Evolutionary conservation across 2,113 vertebrate species (phyloP).

Genomic region (Pelusios castaneus): DNA sequence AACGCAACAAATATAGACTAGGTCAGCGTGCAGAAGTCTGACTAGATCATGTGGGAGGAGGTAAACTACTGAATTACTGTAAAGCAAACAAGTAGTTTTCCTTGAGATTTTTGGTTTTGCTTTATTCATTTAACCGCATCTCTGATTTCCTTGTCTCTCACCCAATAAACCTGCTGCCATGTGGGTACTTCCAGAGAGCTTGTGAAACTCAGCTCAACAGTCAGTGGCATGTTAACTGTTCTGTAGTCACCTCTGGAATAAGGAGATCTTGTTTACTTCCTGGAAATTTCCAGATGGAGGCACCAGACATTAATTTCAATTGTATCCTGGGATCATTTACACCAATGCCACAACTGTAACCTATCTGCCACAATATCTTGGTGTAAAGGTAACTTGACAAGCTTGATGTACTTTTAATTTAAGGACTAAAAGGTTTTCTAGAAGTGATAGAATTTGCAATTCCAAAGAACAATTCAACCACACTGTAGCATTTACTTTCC

Average conservation of each 20-base stretch:
- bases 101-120: too few species aligned
- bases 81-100: too few species aligned
- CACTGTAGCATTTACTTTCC: background rate
- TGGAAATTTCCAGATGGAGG: too few species aligned
- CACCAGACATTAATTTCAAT: too few species aligned
- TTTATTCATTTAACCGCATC: background rate
- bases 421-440: background rate
- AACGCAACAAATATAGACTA: too few species aligned
- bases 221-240: too few species aligned
- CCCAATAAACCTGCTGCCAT: background rate
- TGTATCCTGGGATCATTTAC: background rate
- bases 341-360: background rate
- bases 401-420: too few species aligned
- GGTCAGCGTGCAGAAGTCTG: background rate
- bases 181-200: too few species aligned
- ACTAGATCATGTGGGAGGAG: fast-evolving
- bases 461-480: background rate
- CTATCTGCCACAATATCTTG: background rate
- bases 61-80: background rate
- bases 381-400: background rate
- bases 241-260: too few species aligned
- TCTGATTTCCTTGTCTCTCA: background rate
- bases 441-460: background rate
- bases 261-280: too few species aligned
- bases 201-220: too few species aligned